These are phyloP conservation scores for Noctua janthina DNA, from an alignment of 2,888 invertebrate species.

Conservation along the genomic window DNA sequence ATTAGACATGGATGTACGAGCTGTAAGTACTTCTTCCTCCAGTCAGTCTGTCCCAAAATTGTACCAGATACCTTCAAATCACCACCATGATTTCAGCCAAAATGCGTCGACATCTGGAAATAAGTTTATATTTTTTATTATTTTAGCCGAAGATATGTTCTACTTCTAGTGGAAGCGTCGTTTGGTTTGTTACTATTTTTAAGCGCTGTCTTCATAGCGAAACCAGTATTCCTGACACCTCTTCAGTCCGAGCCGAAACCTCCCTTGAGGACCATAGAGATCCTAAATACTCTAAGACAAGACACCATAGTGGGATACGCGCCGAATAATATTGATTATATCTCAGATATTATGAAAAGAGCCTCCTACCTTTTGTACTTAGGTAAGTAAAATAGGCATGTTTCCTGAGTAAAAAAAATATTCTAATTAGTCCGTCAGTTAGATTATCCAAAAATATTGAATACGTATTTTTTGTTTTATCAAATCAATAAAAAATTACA, in stretches of 20 bases:
- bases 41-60: background rate
- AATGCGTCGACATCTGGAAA: background rate
- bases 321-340: constrained; percentile 72
- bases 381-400: constrained; percentile 65
- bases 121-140: background rate
- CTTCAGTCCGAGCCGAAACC: constrained; percentile 76
- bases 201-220: constrained; percentile 75
- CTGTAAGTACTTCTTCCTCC: background rate
- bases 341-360: constrained; percentile 71
- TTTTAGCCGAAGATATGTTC: constrained; percentile 80
- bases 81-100: background rate
- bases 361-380: constrained; percentile 71
- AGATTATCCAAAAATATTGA: too few relatives aligned
- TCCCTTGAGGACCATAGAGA: constrained; percentile 69
- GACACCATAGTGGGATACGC: constrained; percentile 79
- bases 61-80: background rate
- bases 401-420: too few relatives aligned
- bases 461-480: too few relatives aligned
- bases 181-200: constrained; percentile 75
- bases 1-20: background rate
- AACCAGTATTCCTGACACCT: constrained; percentile 83
- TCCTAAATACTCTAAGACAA: constrained; percentile 72
- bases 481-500: too few relatives aligned
- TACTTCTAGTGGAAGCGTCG: constrained; percentile 72
- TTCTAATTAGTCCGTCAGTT: too few relatives aligned